A percentile compares a stretch with the other conserved stretches of the same genome.
These are phyloP conservation scores for Congeria kusceri DNA, from an alignment of 2,888 invertebrate genomes.

Conservation along the genomic window DNA sequence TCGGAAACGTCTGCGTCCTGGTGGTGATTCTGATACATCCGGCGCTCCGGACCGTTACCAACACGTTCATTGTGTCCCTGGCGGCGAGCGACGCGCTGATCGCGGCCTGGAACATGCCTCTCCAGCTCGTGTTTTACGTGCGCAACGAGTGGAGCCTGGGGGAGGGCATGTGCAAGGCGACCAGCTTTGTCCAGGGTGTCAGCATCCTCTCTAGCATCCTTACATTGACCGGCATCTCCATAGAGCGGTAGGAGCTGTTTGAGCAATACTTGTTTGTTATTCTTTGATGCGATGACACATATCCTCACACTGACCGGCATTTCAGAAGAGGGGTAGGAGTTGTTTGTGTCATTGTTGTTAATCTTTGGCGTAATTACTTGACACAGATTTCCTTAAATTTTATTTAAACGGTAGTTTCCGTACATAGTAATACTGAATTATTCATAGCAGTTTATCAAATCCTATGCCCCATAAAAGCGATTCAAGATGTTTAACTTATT, in stretches of 20 bases:
- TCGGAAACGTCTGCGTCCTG: conserved; percentile 73
- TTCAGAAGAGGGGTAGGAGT: conserved; percentile 75
- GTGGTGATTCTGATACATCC: conserved; percentile 64
- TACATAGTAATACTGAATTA: too few relatives aligned
- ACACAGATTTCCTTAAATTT: too few relatives aligned
- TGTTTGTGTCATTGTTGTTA: too few relatives aligned
- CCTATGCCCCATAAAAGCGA: too few relatives aligned
- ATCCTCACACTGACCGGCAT: conserved; percentile 75
- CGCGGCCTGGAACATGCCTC: conserved; percentile 72
- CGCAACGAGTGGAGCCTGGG: conserved; percentile 76
- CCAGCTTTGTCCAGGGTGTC: conserved; percentile 76
- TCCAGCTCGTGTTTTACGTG: conserved; percentile 68
- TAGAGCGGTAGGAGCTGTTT: conserved; percentile 72
- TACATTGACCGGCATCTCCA: conserved; percentile 72
- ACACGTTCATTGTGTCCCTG: conserved; percentile 76
- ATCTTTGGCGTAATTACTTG: too few relatives aligned
- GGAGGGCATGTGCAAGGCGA: conserved; percentile 72
- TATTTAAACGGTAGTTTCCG: too few relatives aligned
- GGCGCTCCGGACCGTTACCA: conserved; percentile 71
- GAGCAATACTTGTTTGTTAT: background rate
- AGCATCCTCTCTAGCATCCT: conserved; percentile 75
- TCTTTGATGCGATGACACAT: too few relatives aligned
- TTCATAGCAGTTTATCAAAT: too few relatives aligned
- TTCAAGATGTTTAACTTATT: too few relatives aligned
- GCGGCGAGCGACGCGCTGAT: conserved; percentile 76